Percentiles rank a stretch among this genome's conserved stretches.
Evolutionary conservation across 2,113 vertebrate species (phyloP).

Genomic region (Triplophysa siluroides): DNA sequence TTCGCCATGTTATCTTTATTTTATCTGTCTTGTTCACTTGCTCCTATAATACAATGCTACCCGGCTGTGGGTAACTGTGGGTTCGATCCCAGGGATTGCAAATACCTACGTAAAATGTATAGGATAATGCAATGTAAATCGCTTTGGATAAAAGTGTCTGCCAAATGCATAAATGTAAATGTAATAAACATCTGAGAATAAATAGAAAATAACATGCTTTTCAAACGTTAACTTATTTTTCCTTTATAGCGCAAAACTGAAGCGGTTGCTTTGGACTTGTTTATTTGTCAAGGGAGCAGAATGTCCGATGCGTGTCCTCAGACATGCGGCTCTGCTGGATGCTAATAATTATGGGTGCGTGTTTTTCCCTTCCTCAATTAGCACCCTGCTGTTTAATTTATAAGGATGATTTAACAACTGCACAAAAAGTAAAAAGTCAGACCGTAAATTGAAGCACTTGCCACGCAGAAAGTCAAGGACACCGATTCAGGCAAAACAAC

Average conservation of each 20-base stretch:
- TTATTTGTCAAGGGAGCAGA: slow-evolving; percentile 25
- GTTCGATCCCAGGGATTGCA: no score
- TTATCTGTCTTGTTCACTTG: not conserved
- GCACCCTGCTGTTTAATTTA: slow-evolving; percentile 74
- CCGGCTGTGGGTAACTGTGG: no score
- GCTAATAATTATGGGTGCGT: slow-evolving; percentile 64
- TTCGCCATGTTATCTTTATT: not conserved
- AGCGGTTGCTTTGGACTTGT: not conserved
- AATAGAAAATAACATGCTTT: not conserved
- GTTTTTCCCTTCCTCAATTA: slow-evolving; percentile 70
- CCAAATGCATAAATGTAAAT: no score
- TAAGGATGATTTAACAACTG: slow-evolving; percentile 69
- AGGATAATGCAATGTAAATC: no score
- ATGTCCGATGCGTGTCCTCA: slow-evolving; percentile 60
- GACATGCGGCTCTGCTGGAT: slow-evolving; percentile 68
- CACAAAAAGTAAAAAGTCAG: slow-evolving; percentile 65
- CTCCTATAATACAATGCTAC: not conserved
- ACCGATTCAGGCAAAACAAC: slow-evolving; percentile 4
- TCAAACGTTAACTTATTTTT: not conserved
- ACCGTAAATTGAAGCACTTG: slow-evolving; percentile 65
- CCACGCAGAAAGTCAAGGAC: slow-evolving; percentile 14
- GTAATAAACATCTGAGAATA: not conserved
- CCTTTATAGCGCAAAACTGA: not conserved
- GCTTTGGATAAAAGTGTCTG: no score
- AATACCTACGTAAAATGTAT: no score